These are phyloP conservation scores for Anneissia japonica DNA, from an alignment of 35 echinoderm and acorn worm genomes.

Conservation along the genomic window DNA sequence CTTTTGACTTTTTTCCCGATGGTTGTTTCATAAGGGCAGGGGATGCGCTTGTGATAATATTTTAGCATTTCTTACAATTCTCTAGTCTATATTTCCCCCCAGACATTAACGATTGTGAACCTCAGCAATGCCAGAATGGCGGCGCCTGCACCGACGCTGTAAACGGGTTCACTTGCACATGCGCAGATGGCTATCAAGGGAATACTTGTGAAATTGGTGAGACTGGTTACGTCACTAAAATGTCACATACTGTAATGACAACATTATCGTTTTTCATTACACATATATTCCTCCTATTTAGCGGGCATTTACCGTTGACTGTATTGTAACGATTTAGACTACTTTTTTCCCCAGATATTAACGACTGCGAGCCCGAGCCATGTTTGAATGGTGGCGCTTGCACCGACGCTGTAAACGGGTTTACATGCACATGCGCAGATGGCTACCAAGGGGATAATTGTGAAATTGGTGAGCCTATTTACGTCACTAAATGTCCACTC, in stretches of 20 bases:
- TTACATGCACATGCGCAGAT: constrained; percentile 18
- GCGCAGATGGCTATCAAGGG: constrained; percentile 25
- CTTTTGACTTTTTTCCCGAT: too few species aligned
- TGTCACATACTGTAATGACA: too few species aligned
- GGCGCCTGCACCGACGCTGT: constrained; percentile 18
- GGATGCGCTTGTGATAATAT: too few species aligned
- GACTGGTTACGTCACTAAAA: neutral
- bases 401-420: constrained; percentile 10
- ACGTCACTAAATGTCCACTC: too few species aligned
- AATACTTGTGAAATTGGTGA: constrained; percentile 44
- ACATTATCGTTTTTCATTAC: too few species aligned
- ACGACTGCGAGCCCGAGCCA: constrained; percentile 26
- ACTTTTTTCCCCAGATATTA: constrained; percentile 15
- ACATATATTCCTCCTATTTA: too few species aligned
- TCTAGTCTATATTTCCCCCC: neutral
- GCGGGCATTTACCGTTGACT: too few species aligned
- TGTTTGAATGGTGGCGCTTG: constrained; percentile 37
- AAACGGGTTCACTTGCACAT: constrained; percentile 21
- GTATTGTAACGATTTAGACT: too few species aligned
- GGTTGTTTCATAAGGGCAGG: too few species aligned
- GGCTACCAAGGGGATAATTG: constrained; percentile 29
- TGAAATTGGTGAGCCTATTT: constrained; percentile 14
- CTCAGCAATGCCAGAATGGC: constrained; percentile 26
- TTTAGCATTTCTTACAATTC: too few species aligned
- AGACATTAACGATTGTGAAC: constrained; percentile 35